A percentile compares a stretch with the other conserved stretches of the same genome.
Evolutionary conservation across 1,140 invertebrate species (phyloP).

Genomic region (Leptinotarsa undecemlineata): DNA sequence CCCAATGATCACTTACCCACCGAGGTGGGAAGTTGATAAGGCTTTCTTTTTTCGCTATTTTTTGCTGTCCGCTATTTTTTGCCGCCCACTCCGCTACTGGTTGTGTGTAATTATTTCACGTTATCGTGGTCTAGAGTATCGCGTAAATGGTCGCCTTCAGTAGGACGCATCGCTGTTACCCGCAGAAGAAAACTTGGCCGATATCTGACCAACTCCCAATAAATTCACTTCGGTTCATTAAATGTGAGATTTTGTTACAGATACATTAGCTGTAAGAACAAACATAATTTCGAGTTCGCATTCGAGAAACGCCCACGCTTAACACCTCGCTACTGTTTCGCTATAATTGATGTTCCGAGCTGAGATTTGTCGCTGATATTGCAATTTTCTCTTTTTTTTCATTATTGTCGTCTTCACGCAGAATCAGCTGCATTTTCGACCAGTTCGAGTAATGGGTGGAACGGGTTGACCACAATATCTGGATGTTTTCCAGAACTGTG

Average conservation of each 20-base stretch:
- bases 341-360: background rate
- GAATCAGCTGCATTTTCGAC: too few species aligned
- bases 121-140: conserved; percentile 28
- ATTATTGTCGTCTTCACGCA: too few species aligned
- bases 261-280: conserved; percentile 49
- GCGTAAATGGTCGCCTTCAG: conserved; percentile 2
- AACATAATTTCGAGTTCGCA: conserved; percentile 46
- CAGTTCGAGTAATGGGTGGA: too few species aligned
- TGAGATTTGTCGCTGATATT: conserved; percentile 3
- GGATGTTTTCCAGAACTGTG: too few species aligned
- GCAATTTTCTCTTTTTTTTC: background rate
- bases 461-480: too few species aligned
- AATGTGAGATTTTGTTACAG: conserved; percentile 47
- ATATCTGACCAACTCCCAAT: conserved; percentile 27
- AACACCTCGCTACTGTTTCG: conserved; percentile 46
- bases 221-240: conserved; percentile 42
- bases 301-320: conserved; percentile 41
- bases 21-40: background rate
- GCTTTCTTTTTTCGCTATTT: background rate
- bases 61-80: background rate
- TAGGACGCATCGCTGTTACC: background rate
- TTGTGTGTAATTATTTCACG: conserved; percentile 30
- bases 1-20: too few species aligned
- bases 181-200: conserved; percentile 2
- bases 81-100: conserved; percentile 7